Conservation (phyloP, 2,888 invertebrate species). For the Aphodius sticticus region DNA sequence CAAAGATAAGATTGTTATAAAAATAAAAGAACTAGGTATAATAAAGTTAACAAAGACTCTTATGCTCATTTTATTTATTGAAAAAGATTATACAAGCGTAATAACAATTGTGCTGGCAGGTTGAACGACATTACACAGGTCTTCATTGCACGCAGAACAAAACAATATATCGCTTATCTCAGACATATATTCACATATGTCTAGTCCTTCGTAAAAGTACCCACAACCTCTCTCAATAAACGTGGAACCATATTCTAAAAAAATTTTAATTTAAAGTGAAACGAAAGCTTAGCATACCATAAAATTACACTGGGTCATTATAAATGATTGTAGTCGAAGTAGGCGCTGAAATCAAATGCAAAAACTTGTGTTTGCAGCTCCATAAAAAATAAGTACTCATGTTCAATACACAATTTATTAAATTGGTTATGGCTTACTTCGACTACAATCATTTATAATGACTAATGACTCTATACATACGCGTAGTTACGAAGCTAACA, state of each 20-base stretch:
- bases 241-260: conserved; percentile 30
- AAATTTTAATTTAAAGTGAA: background rate
- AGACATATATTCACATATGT: conserved; percentile 33
- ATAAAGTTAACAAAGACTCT: background rate
- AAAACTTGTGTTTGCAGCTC: too few species aligned
- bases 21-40: background rate
- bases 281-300: too few species aligned
- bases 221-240: conserved; percentile 35
- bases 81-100: conserved; percentile 7
- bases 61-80: background rate
- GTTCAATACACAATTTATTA: too few species aligned
- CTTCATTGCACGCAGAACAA: conserved; percentile 28
- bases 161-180: conserved; percentile 18
- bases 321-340: too few species aligned
- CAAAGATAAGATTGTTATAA: background rate
- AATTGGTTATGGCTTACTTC: too few species aligned
- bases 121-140: conserved; percentile 28
- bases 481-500: conserved; percentile 25
- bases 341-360: too few species aligned
- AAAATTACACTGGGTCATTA: too few species aligned
- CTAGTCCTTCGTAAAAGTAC: conserved; percentile 32
- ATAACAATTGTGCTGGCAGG: background rate
- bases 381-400: too few species aligned
- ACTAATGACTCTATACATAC: conserved; percentile 20
- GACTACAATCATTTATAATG: too few species aligned